Conservation (phyloP, 2,113 vertebrate species). For the Pteronura brasiliensis region DNA sequence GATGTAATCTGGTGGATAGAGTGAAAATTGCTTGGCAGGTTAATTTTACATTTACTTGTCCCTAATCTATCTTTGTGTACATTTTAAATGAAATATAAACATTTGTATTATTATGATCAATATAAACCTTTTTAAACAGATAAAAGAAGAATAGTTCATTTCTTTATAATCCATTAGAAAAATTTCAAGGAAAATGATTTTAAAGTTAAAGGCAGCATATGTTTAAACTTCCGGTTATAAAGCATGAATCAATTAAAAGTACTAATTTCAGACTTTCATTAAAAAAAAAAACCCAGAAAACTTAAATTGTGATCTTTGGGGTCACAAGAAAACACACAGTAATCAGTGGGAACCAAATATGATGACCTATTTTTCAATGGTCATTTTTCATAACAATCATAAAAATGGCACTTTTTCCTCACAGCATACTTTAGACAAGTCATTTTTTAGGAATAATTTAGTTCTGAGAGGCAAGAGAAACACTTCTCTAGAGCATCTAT, state of each 20-base stretch:
- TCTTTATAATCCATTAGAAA: background rate
- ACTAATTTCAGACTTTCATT: background rate
- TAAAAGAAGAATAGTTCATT: background rate
- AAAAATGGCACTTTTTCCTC: constrained; percentile 4
- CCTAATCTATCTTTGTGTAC: background rate
- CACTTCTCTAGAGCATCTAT: background rate
- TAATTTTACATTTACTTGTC: background rate
- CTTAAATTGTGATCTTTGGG: background rate
- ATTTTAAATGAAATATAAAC: background rate
- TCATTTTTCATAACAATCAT: constrained; percentile 10
- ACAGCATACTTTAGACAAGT: background rate
- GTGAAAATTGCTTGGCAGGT: background rate
- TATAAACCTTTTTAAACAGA: background rate
- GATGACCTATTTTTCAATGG: constrained; percentile 2
- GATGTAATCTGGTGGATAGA: background rate
- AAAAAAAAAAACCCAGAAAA: background rate
- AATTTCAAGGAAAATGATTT: background rate
- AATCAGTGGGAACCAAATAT: background rate
- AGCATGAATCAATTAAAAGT: background rate
- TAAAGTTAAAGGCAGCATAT: background rate
- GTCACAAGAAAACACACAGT: background rate
- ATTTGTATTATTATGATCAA: background rate
- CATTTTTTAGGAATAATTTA: constrained; percentile 1
- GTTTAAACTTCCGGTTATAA: background rate
- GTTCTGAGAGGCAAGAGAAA: background rate